Evolutionary conservation across 2,888 invertebrate genomes (phyloP).

Genomic region (Napeogenes sylphis): DNA sequence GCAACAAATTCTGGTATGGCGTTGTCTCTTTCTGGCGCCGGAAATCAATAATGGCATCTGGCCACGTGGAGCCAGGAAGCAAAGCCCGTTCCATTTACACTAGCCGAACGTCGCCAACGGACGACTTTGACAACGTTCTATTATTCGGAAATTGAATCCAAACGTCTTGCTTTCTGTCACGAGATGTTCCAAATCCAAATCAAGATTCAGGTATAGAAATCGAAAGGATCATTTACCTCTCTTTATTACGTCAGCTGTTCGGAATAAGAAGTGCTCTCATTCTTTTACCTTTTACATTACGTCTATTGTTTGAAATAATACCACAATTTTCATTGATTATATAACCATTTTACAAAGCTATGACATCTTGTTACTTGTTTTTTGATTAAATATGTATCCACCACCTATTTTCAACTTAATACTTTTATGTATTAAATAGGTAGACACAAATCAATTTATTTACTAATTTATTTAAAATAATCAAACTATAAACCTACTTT

Average conservation of each 20-base stretch:
- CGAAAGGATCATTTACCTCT: conserved; percentile 12
- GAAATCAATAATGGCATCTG: conserved; percentile 77
- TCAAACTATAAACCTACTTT: background rate
- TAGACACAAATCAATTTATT: no score
- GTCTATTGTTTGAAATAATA: background rate
- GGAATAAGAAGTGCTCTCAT: background rate
- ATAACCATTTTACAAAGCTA: background rate
- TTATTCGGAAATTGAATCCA: conserved; percentile 55
- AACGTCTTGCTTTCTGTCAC: conserved; percentile 32
- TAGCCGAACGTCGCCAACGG: conserved; percentile 52
- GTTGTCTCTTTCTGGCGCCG: conserved; percentile 66
- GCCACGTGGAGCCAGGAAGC: conserved; percentile 73
- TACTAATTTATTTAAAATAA: background rate
- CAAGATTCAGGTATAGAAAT: conserved; percentile 15
- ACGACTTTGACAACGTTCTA: conserved; percentile 45
- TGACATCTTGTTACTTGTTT: no score
- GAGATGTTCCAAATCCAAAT: conserved; percentile 13
- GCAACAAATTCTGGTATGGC: conserved; percentile 74
- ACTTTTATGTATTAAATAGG: no score
- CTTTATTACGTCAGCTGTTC: background rate
- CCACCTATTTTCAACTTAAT: no score
- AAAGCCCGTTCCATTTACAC: conserved; percentile 67
- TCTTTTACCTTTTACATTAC: no score
- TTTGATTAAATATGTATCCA: no score
- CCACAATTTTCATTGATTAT: background rate